Evolutionary conservation across 2,888 invertebrate species (phyloP).

Genomic region (Latrodectus elegans): DNA sequence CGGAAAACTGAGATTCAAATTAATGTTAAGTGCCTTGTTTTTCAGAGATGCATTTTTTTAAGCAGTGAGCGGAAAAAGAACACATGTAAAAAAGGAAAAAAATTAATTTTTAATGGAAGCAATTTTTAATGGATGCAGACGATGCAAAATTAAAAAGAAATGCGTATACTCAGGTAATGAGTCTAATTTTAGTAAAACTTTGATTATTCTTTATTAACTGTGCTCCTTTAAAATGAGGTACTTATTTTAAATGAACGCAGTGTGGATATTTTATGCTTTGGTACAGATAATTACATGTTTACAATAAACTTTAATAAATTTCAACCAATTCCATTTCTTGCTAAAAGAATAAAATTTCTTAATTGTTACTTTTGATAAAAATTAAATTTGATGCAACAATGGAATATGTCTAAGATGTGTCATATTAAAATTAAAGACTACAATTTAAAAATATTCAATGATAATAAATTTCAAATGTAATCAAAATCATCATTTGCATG

Average conservation of each 20-base stretch:
- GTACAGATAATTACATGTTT: no score
- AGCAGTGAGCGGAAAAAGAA: not conserved
- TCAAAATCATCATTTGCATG: no score
- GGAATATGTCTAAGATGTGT: no score
- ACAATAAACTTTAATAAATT: no score
- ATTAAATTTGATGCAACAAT: no score
- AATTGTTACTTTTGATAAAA: no score
- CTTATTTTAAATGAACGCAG: slow-evolving; percentile 24
- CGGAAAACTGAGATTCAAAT: slow-evolving; percentile 34
- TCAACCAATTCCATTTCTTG: no score
- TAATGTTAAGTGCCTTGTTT: slow-evolving; percentile 36
- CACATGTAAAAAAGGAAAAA: slow-evolving; percentile 9
- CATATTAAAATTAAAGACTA: no score
- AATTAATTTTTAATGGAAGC: slow-evolving; percentile 28
- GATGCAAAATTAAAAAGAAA: slow-evolving; percentile 25
- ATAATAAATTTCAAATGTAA: no score
- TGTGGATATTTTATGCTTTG: not conserved
- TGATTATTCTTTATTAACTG: slow-evolving; percentile 49
- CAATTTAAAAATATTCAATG: no score
- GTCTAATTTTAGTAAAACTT: slow-evolving; percentile 50
- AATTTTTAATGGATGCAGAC: slow-evolving; percentile 46
- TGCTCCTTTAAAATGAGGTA: slow-evolving; percentile 10
- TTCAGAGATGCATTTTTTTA: slow-evolving; percentile 13
- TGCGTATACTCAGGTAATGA: slow-evolving; percentile 27
- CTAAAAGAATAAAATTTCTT: no score